These are phyloP conservation scores for Periplaneta americana DNA, from an alignment of 1,140 invertebrate genomes.

Conservation along the genomic window DNA sequence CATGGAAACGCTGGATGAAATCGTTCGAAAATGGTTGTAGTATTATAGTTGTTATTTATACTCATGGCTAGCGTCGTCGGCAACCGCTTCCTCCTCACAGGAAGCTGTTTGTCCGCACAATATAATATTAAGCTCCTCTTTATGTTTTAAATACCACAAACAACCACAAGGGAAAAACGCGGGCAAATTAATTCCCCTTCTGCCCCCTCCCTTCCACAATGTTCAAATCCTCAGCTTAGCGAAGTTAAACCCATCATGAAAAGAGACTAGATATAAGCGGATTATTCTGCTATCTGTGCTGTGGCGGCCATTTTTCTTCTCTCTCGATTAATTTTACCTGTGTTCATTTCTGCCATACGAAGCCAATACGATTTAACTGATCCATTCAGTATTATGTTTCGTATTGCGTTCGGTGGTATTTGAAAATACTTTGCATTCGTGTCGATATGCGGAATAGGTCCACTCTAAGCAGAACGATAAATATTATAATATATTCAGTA, in stretches of 20 bases:
- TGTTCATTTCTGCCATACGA: neutral
- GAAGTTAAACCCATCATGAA: neutral
- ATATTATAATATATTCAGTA: too few relatives aligned
- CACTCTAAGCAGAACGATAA: too few relatives aligned
- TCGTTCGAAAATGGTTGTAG: neutral
- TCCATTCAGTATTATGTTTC: neutral
- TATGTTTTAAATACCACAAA: neutral
- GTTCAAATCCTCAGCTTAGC: neutral
- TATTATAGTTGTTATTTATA: neutral
- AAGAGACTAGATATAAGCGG: neutral
- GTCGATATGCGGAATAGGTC: too few relatives aligned
- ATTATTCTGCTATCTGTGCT: neutral
- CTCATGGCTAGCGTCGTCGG: neutral
- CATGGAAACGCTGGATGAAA: neutral
- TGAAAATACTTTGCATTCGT: too few relatives aligned
- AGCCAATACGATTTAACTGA: neutral
- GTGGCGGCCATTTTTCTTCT: neutral
- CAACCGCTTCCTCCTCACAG: neutral
- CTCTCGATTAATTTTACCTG: neutral
- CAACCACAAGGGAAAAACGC: neutral
- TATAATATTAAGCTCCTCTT: neutral
- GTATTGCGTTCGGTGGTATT: too few relatives aligned
- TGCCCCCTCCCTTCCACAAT: neutral
- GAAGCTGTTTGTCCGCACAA: neutral
- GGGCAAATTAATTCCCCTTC: neutral